phyloP scores from a whole-genome alignment of 1,140 invertebrate species.

The Ceratitis capitata region DNA sequence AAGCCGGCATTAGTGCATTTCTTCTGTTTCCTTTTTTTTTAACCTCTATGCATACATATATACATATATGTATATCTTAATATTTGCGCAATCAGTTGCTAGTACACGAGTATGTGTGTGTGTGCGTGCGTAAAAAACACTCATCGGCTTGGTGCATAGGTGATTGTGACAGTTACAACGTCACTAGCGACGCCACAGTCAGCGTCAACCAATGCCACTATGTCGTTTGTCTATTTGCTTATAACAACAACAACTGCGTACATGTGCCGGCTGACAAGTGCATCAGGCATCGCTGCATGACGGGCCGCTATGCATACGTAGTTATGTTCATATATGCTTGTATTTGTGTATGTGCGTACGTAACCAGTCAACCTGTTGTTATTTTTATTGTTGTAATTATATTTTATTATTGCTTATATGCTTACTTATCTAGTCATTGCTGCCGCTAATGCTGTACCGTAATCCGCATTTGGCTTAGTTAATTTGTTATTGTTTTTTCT shows the following conservation, averaged over 20 bases:
- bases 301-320: background rate
- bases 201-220: background rate
- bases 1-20: constrained; percentile 13
- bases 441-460: background rate
- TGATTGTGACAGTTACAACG: background rate
- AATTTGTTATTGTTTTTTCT: background rate
- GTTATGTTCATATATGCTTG: background rate
- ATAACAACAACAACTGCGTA: background rate
- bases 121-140: background rate
- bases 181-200: background rate
- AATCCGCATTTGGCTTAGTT: background rate
- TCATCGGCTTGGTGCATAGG: background rate
- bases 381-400: background rate
- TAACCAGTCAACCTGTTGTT: background rate
- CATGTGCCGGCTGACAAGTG: background rate
- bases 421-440: too few species aligned
- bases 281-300: background rate
- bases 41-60: background rate
- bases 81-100: background rate
- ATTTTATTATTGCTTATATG: background rate
- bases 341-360: background rate
- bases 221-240: background rate
- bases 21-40: background rate
- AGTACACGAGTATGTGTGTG: background rate
- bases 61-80: background rate